phyloP scores from a whole-genome alignment of 2,888 invertebrate species.

The Megaustenia siamemsis region DNA sequence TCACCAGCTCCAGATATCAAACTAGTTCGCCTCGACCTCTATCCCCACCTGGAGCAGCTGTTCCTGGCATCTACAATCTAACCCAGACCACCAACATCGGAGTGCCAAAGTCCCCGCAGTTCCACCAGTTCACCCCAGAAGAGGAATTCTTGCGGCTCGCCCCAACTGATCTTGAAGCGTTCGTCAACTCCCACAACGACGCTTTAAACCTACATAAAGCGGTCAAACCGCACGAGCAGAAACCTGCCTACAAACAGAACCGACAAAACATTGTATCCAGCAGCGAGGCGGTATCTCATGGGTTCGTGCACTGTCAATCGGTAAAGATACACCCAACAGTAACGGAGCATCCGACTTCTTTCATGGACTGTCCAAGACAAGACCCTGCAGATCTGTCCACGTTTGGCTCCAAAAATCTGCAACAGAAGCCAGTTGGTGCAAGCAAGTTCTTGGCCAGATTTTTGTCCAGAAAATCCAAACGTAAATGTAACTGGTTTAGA shows the following conservation, averaged over 20 bases:
- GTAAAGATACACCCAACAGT: conserved; percentile 37
- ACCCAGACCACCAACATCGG: neutral
- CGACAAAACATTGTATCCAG: neutral
- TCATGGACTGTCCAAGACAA: conserved; percentile 26
- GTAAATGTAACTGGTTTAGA: conserved; percentile 33
- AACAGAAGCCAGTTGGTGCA: conserved; percentile 11
- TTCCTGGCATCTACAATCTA: neutral
- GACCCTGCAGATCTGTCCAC: neutral
- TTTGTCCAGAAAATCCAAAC: conserved; percentile 29
- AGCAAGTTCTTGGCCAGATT: conserved; percentile 42
- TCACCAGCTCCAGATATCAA: conserved; percentile 16
- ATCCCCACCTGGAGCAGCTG: neutral
- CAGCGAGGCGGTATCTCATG: neutral
- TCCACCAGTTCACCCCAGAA: neutral
- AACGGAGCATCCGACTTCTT: neutral
- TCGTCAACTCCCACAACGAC: conserved; percentile 46
- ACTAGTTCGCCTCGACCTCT: neutral
- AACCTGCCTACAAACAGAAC: neutral
- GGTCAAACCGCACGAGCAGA: neutral
- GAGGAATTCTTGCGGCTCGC: conserved; percentile 6
- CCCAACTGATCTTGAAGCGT: conserved; percentile 42
- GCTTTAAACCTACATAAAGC: conserved; percentile 33
- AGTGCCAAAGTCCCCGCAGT: neutral
- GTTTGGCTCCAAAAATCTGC: neutral
- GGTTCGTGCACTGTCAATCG: conserved; percentile 23